These are phyloP conservation scores for Timandra comae DNA, from an alignment of 2,888 invertebrate species.

Conservation along the genomic window DNA sequence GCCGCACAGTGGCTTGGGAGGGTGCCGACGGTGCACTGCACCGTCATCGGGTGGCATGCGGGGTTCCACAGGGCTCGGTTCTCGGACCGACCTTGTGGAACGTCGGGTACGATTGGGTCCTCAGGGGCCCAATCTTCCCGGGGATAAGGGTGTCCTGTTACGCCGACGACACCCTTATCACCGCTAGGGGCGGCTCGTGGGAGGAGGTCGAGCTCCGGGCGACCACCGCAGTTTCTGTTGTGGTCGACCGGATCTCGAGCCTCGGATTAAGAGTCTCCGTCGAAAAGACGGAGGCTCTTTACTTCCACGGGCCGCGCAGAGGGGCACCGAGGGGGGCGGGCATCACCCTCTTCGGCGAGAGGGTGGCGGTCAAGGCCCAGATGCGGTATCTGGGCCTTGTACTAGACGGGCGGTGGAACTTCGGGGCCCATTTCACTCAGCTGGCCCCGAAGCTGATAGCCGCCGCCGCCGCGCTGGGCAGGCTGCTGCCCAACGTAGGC, in stretches of 20 bases:
- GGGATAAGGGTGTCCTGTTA: slow-evolving; percentile 7
- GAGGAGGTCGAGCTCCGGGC: background rate
- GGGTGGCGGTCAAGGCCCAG: slow-evolving; percentile 4
- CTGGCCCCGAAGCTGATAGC: slow-evolving; percentile 6
- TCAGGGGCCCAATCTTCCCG: slow-evolving; percentile 4
- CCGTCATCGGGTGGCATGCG: background rate
- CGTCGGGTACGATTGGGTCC: slow-evolving; percentile 11
- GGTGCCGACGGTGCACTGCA: background rate
- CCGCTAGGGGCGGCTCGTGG: slow-evolving; percentile 2
- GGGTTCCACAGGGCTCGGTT: slow-evolving; percentile 18
- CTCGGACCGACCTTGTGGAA: slow-evolving; percentile 16
- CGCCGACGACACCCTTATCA: slow-evolving; percentile 14
- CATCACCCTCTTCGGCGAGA: slow-evolving; percentile 4
- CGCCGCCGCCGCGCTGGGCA: slow-evolving; percentile 1
- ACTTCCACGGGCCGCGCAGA: slow-evolving; percentile 5
- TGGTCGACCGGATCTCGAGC: background rate
- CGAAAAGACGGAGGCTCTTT: slow-evolving; percentile 1
- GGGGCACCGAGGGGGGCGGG: slow-evolving; percentile 2
- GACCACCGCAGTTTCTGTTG: background rate
- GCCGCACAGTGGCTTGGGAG: background rate
- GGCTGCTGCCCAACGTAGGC: background rate
- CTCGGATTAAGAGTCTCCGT: background rate
- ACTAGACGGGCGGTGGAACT: slow-evolving; percentile 6
- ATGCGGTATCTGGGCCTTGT: slow-evolving; percentile 8
- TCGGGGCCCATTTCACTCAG: slow-evolving; percentile 3